Conservation (phyloP, 2,113 vertebrate genomes). For the Neodon shergylaensis region DNA sequence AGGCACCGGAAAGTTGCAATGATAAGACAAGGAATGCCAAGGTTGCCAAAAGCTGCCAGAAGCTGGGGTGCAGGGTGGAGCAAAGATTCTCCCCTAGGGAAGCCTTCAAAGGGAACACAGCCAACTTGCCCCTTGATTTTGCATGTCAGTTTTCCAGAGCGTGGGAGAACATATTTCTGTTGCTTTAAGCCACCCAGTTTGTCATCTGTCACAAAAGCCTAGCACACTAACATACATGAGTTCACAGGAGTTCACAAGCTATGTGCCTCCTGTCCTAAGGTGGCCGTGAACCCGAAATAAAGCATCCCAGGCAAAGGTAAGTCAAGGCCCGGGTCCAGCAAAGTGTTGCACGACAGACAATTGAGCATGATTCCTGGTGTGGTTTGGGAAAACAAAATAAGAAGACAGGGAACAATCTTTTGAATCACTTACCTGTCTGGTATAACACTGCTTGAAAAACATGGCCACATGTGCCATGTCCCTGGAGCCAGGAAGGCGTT, state of each 20-base stretch:
- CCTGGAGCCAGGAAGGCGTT: neutral
- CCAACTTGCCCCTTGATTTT: neutral
- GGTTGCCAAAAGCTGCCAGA: neutral
- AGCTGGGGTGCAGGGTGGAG: neutral
- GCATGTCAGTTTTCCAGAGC: neutral
- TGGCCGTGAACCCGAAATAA: neutral
- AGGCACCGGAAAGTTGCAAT: neutral
- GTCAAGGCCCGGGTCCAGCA: neutral
- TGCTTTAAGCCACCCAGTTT: neutral
- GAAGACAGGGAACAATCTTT: neutral
- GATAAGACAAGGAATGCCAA: neutral
- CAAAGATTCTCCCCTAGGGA: neutral
- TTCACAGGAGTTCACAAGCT: neutral
- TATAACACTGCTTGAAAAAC: neutral
- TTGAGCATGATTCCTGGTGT: neutral
- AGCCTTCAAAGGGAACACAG: too few relatives aligned
- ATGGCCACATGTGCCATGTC: neutral
- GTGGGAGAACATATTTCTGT: neutral
- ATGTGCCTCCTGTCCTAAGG: neutral
- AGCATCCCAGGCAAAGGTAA: too few relatives aligned
- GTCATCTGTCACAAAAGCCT: neutral
- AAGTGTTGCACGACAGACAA: neutral
- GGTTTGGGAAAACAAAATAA: neutral
- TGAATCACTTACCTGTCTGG: conserved; percentile 8
- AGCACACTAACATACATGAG: neutral